These are phyloP conservation scores for Triplophysa bombifrons DNA, from an alignment of 2,797 vertebrate genomes.

Conservation along the genomic window DNA sequence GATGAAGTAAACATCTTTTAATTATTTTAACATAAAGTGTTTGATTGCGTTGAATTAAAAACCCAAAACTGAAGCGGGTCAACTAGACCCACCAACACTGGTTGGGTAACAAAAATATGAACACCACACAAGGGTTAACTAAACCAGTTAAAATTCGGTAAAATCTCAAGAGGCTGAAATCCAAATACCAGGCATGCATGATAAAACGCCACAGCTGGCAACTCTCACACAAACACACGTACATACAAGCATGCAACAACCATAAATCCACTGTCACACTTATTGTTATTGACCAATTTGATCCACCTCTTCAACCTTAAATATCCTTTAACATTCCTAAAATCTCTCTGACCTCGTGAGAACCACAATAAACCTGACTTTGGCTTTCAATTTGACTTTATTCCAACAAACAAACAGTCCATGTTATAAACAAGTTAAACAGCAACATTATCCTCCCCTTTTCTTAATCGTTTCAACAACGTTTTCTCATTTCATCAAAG, in stretches of 20 bases:
- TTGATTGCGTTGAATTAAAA: no score
- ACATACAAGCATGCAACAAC: slow-evolving; percentile 23
- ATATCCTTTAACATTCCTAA: neutral
- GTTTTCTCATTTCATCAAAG: neutral
- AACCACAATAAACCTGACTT: neutral
- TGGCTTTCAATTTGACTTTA: slow-evolving; percentile 9
- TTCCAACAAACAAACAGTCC: neutral
- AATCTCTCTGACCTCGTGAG: neutral
- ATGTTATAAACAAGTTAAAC: neutral
- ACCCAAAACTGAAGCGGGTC: no score
- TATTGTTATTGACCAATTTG: neutral
- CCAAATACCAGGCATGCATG: slow-evolving; percentile 74
- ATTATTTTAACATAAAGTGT: no score
- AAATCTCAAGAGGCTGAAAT: slow-evolving; percentile 72
- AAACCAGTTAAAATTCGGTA: slow-evolving; percentile 54
- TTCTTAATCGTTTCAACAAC: neutral
- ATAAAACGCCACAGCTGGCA: slow-evolving; percentile 74
- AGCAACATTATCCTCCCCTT: neutral
- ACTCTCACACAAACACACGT: slow-evolving; percentile 10
- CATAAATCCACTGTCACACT: neutral
- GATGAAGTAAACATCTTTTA: no score
- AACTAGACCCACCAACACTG: no score
- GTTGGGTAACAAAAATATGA: no score
- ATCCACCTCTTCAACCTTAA: neutral
- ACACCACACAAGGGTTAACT: neutral